These are phyloP conservation scores for Pomacea canaliculata DNA, from an alignment of 2,888 invertebrate genomes.

Conservation along the genomic window DNA sequence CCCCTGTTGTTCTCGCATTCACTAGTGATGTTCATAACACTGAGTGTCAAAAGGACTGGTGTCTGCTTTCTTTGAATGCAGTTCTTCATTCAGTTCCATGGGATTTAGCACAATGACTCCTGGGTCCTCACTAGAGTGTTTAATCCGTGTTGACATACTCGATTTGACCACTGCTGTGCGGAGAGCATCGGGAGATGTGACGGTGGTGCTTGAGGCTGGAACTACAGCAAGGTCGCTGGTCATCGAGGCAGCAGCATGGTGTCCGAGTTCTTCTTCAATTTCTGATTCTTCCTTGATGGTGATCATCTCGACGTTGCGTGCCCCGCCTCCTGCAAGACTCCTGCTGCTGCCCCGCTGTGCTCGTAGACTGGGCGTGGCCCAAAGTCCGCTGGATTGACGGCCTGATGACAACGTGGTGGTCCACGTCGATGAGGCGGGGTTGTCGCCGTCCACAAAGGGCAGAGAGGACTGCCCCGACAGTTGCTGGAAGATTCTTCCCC, in stretches of 20 bases:
- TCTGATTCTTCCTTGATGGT: conserved; percentile 29
- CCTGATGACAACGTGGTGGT: conserved; percentile 35
- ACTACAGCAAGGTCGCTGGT: neutral
- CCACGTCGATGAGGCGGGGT: conserved; percentile 44
- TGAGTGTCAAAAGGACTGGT: too few relatives aligned
- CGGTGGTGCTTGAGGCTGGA: too few relatives aligned
- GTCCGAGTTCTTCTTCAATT: conserved; percentile 6
- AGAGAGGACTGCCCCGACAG: conserved; percentile 27
- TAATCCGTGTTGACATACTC: too few relatives aligned
- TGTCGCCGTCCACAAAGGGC: conserved; percentile 32
- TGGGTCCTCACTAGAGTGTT: too few relatives aligned
- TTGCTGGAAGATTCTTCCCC: conserved; percentile 34
- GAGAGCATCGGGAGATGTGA: too few relatives aligned
- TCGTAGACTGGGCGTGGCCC: conserved; percentile 18
- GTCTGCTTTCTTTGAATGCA: too few relatives aligned
- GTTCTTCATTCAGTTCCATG: too few relatives aligned
- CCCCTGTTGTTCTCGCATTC: too few relatives aligned
- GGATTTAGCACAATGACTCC: too few relatives aligned
- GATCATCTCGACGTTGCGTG: conserved; percentile 12
- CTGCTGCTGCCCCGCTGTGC: neutral
- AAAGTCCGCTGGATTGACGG: conserved; percentile 28
- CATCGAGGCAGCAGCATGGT: neutral
- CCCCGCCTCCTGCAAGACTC: neutral
- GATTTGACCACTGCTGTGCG: too few relatives aligned
- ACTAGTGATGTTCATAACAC: too few relatives aligned